Percentiles rank a stretch among this genome's conserved stretches.
phyloP scores from a whole-genome alignment of 2,888 invertebrate genomes.

The Scaptomyza caliginosa region DNA sequence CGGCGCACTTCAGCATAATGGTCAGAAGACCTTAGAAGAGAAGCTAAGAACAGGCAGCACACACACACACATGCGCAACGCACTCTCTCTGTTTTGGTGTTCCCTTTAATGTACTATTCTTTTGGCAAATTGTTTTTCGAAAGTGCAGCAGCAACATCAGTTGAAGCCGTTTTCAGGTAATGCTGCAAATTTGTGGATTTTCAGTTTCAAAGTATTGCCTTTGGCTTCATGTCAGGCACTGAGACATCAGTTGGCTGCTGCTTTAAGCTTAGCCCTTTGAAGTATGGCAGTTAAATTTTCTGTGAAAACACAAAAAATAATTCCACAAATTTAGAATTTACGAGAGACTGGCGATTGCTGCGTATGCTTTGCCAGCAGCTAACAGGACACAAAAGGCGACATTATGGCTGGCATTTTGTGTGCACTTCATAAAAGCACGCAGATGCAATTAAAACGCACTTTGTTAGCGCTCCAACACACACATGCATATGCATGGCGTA shows the following conservation, averaged over 20 bases:
- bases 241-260: background rate
- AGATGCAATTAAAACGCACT: constrained; percentile 66
- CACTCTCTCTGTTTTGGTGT: background rate
- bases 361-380: constrained; percentile 5
- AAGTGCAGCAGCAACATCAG: constrained; percentile 16
- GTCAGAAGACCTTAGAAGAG: constrained; percentile 32
- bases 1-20: constrained; percentile 43
- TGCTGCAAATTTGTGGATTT: constrained; percentile 52
- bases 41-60: too few species aligned
- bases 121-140: constrained; percentile 48
- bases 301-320: constrained; percentile 1
- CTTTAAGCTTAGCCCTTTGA: constrained; percentile 17
- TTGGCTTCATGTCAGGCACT: constrained; percentile 32
- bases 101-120: constrained; percentile 55
- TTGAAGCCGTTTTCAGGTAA: constrained; percentile 43
- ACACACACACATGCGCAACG: too few species aligned
- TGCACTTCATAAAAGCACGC: constrained; percentile 58
- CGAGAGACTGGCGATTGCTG: constrained; percentile 3
- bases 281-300: background rate
- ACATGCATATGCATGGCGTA: constrained; percentile 53
- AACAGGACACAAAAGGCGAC: constrained; percentile 14
- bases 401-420: constrained; percentile 48
- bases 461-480: constrained; percentile 31
- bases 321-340: constrained; percentile 29
- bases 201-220: constrained; percentile 34